phyloP scores from a whole-genome alignment of 2,113 vertebrate genomes.

The Stegostoma tigrinum region DNA sequence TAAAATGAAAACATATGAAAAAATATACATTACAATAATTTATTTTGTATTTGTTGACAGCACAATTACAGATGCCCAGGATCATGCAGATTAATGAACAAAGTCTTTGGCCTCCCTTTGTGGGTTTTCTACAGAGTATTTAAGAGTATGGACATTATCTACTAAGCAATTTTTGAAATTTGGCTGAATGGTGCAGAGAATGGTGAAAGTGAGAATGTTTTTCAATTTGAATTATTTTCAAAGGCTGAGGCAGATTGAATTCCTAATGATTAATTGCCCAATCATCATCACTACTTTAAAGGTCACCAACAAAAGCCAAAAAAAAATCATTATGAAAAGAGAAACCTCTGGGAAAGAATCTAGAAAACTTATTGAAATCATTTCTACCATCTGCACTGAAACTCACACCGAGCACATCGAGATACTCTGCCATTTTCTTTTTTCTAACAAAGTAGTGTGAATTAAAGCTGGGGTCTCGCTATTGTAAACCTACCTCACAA shows the following conservation, averaged over 20 bases:
- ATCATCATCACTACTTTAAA: neutral
- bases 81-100: neutral
- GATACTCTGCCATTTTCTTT: neutral
- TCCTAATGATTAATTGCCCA: constrained; percentile 1
- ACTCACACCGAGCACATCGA: neutral
- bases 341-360: neutral
- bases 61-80: neutral
- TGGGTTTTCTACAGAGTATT: neutral
- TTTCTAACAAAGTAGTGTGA: neutral
- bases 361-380: neutral
- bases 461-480: neutral
- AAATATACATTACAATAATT: neutral
- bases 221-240: neutral
- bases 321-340: neutral
- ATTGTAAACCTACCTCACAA: neutral
- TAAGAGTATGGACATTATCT: neutral
- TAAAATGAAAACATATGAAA: neutral
- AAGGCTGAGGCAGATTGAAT: constrained; percentile 17
- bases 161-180: neutral
- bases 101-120: neutral
- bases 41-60: neutral
- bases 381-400: neutral
- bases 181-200: neutral
- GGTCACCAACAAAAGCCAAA: neutral
- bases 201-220: neutral